Percentiles rank a stretch among this genome's conserved stretches.
These are phyloP conservation scores for Daktulosphaira vitifoliae DNA, from an alignment of 1,140 invertebrate species.

Conservation along the genomic window DNA sequence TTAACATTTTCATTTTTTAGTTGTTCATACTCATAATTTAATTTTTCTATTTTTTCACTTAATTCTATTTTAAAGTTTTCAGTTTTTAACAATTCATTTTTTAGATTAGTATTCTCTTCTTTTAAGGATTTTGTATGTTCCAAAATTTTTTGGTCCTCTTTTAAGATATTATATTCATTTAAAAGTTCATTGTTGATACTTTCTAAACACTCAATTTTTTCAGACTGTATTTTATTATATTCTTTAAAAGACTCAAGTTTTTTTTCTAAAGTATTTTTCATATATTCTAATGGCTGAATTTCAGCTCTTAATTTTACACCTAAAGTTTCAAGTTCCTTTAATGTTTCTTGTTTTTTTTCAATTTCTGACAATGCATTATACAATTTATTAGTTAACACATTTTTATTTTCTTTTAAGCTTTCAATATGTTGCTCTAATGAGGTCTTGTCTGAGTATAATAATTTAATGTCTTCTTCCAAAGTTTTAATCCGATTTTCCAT, in stretches of 20 bases:
- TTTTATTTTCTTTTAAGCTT: conserved; percentile 1
- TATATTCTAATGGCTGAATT: conserved; percentile 26
- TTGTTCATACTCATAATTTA: conserved; percentile 8
- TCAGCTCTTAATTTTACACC: conserved; percentile 24
- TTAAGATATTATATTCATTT: background rate
- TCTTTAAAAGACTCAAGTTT: conserved; percentile 5
- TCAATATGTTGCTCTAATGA: background rate
- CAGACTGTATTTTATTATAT: conserved; percentile 13
- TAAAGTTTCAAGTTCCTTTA: conserved; percentile 18
- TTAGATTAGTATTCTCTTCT: conserved; percentile 18
- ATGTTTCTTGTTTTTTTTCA: conserved; percentile 30
- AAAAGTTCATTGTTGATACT: conserved; percentile 5
- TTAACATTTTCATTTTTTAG: conserved; percentile 15
- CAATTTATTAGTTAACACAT: background rate
- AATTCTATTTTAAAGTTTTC: conserved; percentile 17
- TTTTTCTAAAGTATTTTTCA: conserved; percentile 24
- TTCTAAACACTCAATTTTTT: conserved; percentile 16
- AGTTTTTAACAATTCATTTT: conserved; percentile 9
- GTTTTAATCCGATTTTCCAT: conserved; percentile 7
- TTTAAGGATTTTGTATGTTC: conserved; percentile 3
- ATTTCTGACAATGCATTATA: background rate
- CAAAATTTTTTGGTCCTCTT: conserved; percentile 4
- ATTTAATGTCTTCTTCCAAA: background rate
- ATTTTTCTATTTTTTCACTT: background rate
- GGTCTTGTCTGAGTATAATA: background rate